Percentiles rank a stretch among this genome's conserved stretches.
Conservation (phyloP, 2,113 vertebrate genomes). For the Apus apus region DNA sequence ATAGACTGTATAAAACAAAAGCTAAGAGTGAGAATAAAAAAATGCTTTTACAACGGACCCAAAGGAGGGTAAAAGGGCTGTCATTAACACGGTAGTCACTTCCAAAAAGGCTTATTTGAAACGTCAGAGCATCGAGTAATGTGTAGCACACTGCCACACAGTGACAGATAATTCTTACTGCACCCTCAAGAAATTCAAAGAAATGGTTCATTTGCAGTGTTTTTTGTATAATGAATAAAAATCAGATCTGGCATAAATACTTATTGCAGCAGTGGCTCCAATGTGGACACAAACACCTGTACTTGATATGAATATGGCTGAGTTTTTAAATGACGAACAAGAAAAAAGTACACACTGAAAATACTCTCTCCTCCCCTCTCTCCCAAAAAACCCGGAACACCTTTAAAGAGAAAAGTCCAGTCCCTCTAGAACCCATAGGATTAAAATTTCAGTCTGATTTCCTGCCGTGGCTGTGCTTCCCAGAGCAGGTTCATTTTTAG, state of each 20-base stretch:
- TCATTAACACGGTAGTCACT: not conserved
- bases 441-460: accelerated
- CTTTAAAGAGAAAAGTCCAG: not conserved
- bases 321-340: not conserved
- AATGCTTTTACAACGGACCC: accelerated
- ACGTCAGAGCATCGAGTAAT: not conserved
- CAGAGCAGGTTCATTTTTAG: not conserved
- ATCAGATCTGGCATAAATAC: not conserved
- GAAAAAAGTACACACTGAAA: not conserved
- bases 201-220: not conserved
- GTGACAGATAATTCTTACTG: slow-evolving; percentile 28
- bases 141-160: slow-evolving; percentile 48
- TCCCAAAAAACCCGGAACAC: accelerated
- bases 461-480: not conserved
- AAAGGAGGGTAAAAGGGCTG: not conserved
- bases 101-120: not conserved
- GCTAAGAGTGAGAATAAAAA: not conserved
- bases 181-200: not conserved
- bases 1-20: not conserved
- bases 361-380: accelerated
- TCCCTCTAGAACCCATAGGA: not conserved
- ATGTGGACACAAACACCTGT: not conserved
- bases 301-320: not conserved
- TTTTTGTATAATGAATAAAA: not conserved
- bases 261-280: not conserved